Evolutionary conservation across 2,797 vertebrate species (phyloP).

Genomic region (Agapornis canus): DNA sequence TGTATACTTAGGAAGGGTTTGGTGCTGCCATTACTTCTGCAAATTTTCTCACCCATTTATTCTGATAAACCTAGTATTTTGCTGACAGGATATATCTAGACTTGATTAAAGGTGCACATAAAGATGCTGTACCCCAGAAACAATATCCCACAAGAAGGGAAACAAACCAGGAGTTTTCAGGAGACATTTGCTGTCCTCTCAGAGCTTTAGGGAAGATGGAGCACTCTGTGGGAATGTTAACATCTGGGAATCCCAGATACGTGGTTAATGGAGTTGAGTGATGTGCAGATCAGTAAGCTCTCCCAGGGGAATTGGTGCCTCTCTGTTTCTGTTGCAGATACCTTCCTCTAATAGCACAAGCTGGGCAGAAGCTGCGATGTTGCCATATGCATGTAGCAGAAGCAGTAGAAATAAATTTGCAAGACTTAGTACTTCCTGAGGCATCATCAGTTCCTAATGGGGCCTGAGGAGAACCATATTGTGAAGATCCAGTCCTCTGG

Average conservation of each 20-base stretch:
- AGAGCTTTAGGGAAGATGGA: background rate
- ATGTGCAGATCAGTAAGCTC: background rate
- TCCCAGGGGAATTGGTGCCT: background rate
- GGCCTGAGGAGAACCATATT: background rate
- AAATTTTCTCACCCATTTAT: background rate
- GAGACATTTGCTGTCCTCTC: background rate
- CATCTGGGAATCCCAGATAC: background rate
- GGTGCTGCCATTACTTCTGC: conserved; percentile 33
- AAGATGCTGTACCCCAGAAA: background rate
- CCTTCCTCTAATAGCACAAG: background rate
- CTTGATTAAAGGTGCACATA: background rate
- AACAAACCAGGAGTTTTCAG: background rate
- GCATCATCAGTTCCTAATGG: conserved; percentile 15
- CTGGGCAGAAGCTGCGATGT: background rate
- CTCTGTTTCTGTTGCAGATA: background rate
- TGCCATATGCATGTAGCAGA: background rate
- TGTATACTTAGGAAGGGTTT: conserved; percentile 34
- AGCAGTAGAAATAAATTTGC: background rate
- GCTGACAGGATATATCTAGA: background rate
- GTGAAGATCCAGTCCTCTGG: background rate
- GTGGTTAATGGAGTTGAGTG: background rate
- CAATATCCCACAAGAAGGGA: background rate
- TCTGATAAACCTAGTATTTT: background rate
- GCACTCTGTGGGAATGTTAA: background rate
- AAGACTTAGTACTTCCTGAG: background rate